These are phyloP conservation scores for Neomicropteryx cornuta DNA, from an alignment of 1,140 invertebrate genomes.

Conservation along the genomic window DNA sequence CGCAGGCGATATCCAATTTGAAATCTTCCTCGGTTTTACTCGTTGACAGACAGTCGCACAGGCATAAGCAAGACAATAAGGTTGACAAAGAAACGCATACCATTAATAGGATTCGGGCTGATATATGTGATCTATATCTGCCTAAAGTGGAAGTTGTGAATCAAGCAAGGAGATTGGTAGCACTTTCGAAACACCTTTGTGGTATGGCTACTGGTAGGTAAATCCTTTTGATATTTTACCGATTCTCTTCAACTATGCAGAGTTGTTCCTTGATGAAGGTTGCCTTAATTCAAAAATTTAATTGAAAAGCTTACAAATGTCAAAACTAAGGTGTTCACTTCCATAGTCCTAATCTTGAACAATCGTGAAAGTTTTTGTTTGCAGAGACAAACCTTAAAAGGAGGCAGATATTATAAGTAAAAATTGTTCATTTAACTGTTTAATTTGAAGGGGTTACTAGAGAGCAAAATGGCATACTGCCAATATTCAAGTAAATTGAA, in stretches of 20 bases:
- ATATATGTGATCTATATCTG: slow-evolving; percentile 61
- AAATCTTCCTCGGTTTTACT: slow-evolving; percentile 49
- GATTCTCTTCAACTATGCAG: no score
- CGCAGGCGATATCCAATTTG: slow-evolving; percentile 40
- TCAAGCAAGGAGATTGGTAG: slow-evolving; percentile 43
- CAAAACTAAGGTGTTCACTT: no score
- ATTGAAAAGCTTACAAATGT: no score
- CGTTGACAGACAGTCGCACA: slow-evolving; percentile 63
- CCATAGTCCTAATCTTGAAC: slow-evolving; percentile 9
- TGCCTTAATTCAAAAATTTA: no score
- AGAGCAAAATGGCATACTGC: no score
- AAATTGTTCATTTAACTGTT: slow-evolving; percentile 1
- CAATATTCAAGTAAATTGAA: no score
- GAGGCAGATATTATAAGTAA: no score
- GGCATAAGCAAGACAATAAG: slow-evolving; percentile 73
- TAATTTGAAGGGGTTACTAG: no score
- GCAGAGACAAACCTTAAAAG: no score
- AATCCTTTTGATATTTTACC: no score
- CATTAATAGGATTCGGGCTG: slow-evolving; percentile 51
- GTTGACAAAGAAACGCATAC: slow-evolving; percentile 38
- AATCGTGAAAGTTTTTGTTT: slow-evolving; percentile 2
- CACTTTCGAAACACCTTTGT: slow-evolving; percentile 77
- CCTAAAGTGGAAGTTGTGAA: slow-evolving; percentile 41
- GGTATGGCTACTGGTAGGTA: slow-evolving; percentile 64
- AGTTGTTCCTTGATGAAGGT: no score